These are phyloP conservation scores for Macrosoma leucophasiata DNA, from an alignment of 2,888 invertebrate genomes.

Conservation along the genomic window DNA sequence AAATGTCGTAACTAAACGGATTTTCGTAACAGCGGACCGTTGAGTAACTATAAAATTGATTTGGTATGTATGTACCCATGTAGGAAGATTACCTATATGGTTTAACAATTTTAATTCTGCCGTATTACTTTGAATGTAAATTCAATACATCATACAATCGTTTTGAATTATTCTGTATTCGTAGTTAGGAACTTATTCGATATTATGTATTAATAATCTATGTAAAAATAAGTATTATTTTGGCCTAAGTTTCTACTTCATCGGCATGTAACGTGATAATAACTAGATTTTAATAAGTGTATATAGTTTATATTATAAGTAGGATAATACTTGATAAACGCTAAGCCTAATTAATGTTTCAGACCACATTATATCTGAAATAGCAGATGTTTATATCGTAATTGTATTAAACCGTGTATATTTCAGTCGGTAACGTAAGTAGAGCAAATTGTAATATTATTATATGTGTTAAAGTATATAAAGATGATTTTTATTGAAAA, in stretches of 20 bases:
- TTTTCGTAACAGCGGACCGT: too few relatives aligned
- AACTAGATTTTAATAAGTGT: conserved; percentile 64
- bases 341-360: conserved; percentile 36
- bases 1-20: too few relatives aligned
- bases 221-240: too few relatives aligned
- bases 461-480: conserved; percentile 22
- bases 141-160: too few relatives aligned
- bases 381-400: conserved; percentile 42
- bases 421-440: conserved; percentile 43
- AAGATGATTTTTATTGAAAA: conserved; percentile 38
- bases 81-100: too few relatives aligned
- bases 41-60: too few relatives aligned
- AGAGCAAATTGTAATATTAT: conserved; percentile 41
- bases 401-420: conserved; percentile 50
- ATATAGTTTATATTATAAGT: conserved; percentile 53
- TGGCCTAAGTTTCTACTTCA: conserved; percentile 34
- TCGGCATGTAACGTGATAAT: conserved; percentile 72
- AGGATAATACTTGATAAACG: conserved; percentile 42
- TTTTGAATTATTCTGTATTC: too few relatives aligned
- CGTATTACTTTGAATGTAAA: too few relatives aligned
- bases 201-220: too few relatives aligned
- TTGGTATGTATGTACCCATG: too few relatives aligned
- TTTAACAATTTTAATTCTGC: too few relatives aligned
- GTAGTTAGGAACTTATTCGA: too few relatives aligned
- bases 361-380: conserved; percentile 22